Evolutionary conservation across 2,888 invertebrate species (phyloP), one percentile per base, ranked within the genome.

Genomic region (Leptopilina myrica): DNA sequence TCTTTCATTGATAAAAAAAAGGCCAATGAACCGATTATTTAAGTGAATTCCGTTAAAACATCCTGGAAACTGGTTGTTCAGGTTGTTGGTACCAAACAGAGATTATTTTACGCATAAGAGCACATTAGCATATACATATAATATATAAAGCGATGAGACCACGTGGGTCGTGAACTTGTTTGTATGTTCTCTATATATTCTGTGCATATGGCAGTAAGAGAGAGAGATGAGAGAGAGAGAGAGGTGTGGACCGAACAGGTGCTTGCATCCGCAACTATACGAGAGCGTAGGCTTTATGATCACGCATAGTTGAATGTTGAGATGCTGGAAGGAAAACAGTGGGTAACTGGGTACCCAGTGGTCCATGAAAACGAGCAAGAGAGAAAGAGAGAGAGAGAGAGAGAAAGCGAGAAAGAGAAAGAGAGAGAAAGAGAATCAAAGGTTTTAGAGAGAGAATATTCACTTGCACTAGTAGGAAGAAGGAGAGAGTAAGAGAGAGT

Each of bases 141-240:
- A 46, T 46, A 49, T 49, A 56, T 73, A 33, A 73, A 73, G 73
- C 43, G 49, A 56, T 33, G 26, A 73, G 56, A 40, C 73, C 73
- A 73, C 53, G 73, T 73, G 73, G 73, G 26, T 56, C 33, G 73
- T 56, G 33, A 53, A 73, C 56, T 73, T 73, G 73, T 73, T 73
- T 56, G 73, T 56, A 73, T 8, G 20, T 62, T 62, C 20, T 49
- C 12, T 49, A 49, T 12, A 49, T 46, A 15, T n/a, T 5, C 15
- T 33, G 8, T 53, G 53, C 33, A 73, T 73, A 56, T 56, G 33
- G 12, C 33, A 33, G 33, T 33, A 12, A 49, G 49, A 49, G 8
- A 43, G 43, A 43, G 43, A 43, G 1, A 7, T 0, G 43, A 43
- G 8, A 43, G 43, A 43, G 6, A 33, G 43, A 53, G 33, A 73